Percentiles rank a stretch among this genome's conserved stretches.
Conservation (phyloP, 1,140 invertebrate genomes). For the Drosophila melanogaster region DNA sequence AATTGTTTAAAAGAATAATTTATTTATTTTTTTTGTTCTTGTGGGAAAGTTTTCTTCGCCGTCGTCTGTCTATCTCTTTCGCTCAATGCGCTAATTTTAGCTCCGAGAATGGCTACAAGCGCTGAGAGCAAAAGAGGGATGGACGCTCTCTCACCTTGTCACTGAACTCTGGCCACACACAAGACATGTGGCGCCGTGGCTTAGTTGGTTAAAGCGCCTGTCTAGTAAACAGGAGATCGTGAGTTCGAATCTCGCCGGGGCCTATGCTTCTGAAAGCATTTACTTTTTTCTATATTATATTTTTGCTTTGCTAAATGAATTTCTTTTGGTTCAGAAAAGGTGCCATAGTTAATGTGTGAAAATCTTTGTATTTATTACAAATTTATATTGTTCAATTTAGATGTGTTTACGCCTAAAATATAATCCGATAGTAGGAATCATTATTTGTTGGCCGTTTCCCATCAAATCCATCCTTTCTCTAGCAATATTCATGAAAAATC, state of each 20-base stretch:
- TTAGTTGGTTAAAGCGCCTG: slow-evolving; percentile 88
- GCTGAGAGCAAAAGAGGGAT: background rate
- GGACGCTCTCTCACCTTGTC: slow-evolving; percentile 22
- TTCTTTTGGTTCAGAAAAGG: too few relatives aligned
- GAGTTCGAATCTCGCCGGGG: slow-evolving; percentile 87
- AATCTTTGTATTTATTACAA: background rate
- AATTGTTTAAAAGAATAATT: slow-evolving; percentile 63
- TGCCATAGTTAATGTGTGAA: too few relatives aligned
- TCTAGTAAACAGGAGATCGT: slow-evolving; percentile 88
- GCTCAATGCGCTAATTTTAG: slow-evolving; percentile 18
- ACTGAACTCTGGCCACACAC: slow-evolving; percentile 15
- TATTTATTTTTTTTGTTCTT: slow-evolving; percentile 19
- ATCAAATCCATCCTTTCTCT: slow-evolving; percentile 6
- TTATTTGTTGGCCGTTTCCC: background rate
- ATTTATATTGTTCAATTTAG: too few relatives aligned
- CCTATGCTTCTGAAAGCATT: slow-evolving; percentile 65
- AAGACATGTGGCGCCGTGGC: slow-evolving; percentile 85
- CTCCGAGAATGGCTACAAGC: background rate
- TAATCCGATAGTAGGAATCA: background rate
- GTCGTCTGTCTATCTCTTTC: slow-evolving; percentile 1
- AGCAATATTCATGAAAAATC: slow-evolving; percentile 34
- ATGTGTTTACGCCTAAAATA: too few relatives aligned
- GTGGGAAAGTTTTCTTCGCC: slow-evolving; percentile 36
- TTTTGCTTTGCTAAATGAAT: background rate
- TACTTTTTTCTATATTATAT: background rate